Evolutionary conservation across 2,113 vertebrate species (phyloP), one percentile per base, ranked within the genome.

Genomic region (Odobenus rosmarus): DNA sequence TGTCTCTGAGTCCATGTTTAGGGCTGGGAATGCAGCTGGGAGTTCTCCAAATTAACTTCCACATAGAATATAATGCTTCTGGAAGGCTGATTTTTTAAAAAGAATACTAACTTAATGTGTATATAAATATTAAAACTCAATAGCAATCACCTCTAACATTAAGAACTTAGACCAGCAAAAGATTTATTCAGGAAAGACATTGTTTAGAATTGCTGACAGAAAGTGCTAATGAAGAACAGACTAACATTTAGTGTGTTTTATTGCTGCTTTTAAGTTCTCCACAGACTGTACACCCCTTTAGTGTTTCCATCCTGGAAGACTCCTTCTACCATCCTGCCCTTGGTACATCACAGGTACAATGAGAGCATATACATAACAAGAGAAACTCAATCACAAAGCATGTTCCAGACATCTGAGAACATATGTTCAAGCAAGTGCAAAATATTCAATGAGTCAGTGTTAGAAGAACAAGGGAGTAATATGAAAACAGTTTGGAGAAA

Each of bases 121-220:
- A 89, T 0, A 8, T 49, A 82, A 84, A 31, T 95, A 82, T 88
- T 84, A 36, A 61, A 97, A 46, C n/a, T 77, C 36, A 33, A 14
- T 36, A 36, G 64, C 62, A 82, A 76, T 81, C 8, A 57, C n/a
- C 28, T 42, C 12, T 90, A 42, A 74, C 42, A 39, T 96, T 86
- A 57, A 74, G 36, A 96, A 77, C 7, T 88, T 93, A 96, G 53
- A 61, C 1, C 14, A 42, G 81, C 5, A 82, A 87, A 87, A 88
- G 39, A 85, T 85, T 61, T 93, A 93, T 89, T 85, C 14, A 85
- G 81, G 81, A 90, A 96, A 57, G 46, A 85, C 15, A 74, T 28
- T 64, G 19, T 51, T 88, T 85, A 55, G 42, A 93, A 95, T 59
- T 93, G 84, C 28, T 92, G 31, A 49, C 53, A 39, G 33, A 85